Percentiles rank a stretch among this genome's conserved stretches.
Conservation (phyloP, 2,113 vertebrate species). For the Catharus fuscescens region DNA sequence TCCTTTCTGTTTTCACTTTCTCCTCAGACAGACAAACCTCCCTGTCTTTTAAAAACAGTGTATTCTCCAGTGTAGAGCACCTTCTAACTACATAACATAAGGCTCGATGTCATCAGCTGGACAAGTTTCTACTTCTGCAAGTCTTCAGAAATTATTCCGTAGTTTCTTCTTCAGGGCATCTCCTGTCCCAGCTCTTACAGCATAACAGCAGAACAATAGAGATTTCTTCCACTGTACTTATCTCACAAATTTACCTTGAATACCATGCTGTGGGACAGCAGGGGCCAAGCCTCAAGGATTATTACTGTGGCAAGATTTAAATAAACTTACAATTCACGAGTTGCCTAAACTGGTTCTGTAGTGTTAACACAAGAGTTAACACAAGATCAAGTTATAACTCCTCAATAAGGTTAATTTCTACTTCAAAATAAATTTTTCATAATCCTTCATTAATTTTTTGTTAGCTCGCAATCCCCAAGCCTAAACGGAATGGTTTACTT, state of each 20-base stretch:
- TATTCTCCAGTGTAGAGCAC: neutral
- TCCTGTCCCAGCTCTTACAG: neutral
- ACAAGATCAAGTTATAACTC: neutral
- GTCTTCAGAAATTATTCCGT: neutral
- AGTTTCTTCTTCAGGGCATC: neutral
- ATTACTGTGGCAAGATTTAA: neutral
- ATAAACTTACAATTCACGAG: neutral
- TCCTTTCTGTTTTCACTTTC: neutral
- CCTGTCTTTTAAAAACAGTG: neutral
- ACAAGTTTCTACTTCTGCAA: neutral
- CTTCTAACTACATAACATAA: neutral
- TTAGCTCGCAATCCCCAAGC: neutral
- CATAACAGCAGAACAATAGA: neutral
- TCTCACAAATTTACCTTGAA: neutral
- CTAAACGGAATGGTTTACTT: neutral
- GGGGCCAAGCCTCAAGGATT: neutral
- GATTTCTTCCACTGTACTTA: neutral
- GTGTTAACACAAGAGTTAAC: neutral
- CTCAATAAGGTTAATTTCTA: neutral
- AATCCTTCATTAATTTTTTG: neutral
- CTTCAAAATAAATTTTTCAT: neutral
- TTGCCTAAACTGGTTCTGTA: neutral
- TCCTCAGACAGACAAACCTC: neutral
- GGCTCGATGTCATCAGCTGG: neutral
- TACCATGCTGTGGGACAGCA: neutral